Base-by-base conservation (phyloP, 2,888 invertebrate species). In the Drosophila austrosaltans region DNA sequence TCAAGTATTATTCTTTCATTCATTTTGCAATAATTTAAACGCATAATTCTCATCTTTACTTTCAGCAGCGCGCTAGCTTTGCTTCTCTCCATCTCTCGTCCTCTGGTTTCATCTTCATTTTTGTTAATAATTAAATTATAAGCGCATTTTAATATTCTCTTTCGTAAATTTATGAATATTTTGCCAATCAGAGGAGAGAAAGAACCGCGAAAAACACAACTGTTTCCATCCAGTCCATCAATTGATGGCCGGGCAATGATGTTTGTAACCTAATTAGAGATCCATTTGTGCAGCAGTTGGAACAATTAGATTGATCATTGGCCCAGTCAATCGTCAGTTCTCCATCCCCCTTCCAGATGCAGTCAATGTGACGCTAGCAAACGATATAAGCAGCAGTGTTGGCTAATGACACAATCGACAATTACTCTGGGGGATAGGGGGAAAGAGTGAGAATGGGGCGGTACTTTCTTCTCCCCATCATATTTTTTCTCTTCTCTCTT, bases 141-240 rank as follows among this genome's bases (percentile, higher is more conserved):
- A 84, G 83, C 83, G 83, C 89, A 76, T 83, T 83, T 86, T 76
- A 88, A 84, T 86, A 75, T 86, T 86, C 76, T 82, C 48, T 48
- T 48, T 48, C 82, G 66, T 86, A 75, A 75, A 57, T 66, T 28
- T 75, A 75, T 78, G 75, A 75, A 77, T 72, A 72, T 75, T 65
- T 67, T 65, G 60, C 58, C 60, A 66, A 48, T 25, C 58, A 44
- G 42, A 39, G 42, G 32, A 36, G 6, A 20, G n/a, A 62, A 16
- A 12, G 8, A 56, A 10, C 3, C 40, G 28, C 40, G 7, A 3
- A 32, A 32, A 3, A 32, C 5, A 7, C 6, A 32, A 3, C 30
- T 32, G 36, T 36, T 28, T 36, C 7, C 6, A 12, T 28, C 12
- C 22, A 36, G 10, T 8, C 44, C 44, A 16, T 16, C 16, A n/a